Evolutionary conservation across 1,140 invertebrate species (phyloP), one percentile per base, ranked within the genome.

Genomic region (Ylistrum balloti): DNA sequence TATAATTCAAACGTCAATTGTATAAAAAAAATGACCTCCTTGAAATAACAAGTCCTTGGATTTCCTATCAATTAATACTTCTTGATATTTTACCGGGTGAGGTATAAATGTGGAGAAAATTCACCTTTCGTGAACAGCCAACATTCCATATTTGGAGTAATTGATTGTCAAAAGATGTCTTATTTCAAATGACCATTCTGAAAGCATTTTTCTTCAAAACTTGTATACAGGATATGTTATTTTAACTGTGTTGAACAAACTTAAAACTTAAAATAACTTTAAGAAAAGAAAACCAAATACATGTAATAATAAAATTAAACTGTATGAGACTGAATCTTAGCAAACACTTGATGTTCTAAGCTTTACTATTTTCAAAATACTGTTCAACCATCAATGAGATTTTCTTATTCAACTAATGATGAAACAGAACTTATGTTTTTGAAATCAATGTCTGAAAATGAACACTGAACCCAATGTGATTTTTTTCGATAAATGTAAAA

Each of bases 61-160:
- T 74, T 74, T 74, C 56, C 56, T 74, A 28, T 74, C 56, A 74
- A 22, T n/a, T 74, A 74, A 74, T 74, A 74, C 56, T 74, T n/a
- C n/a, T 11, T 74, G 28, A 28, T 74, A 74, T 28, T 5, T 74
- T 74, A 74, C 56, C 56, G 56, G 45, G 56, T 74, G 28, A 28
- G 11, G 28, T 13, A 74, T 28, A 74, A 5, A 28, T 74, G 56
- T 22, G n/a, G 5, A 7, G 35, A 74, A 0, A 74, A n/a, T 38
- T 5, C 5, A 38, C 35, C 35, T 38, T 56, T n/a, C n/a, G 20
- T 56, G 13, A 3, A 56, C 45, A 38, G 20, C 20, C 9, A 20
- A 56, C 45, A 20, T 56, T 56, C 2, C 7, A 20, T 56, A 15
- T 56, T 28, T 74, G 22, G 56, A 28, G n/a, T 74, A 0, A 28